A percentile compares a stretch with the other conserved stretches of the same genome.
These are phyloP conservation scores for Ophthalmolycus amberensis DNA, from an alignment of 2,113 vertebrate species.

Conservation along the genomic window DNA sequence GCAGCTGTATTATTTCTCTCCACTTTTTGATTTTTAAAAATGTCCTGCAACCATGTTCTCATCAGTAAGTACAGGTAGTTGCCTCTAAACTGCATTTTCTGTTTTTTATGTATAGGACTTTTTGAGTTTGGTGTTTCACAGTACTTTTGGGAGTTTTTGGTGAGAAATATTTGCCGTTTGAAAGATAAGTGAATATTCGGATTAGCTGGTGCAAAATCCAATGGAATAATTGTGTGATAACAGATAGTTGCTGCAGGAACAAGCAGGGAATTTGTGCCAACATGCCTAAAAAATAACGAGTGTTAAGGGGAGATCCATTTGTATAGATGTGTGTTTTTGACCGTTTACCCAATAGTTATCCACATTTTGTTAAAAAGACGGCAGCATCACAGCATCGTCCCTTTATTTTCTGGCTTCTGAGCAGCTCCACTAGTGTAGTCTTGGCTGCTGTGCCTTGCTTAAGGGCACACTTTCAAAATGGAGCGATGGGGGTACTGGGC, in stretches of 20 bases:
- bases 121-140: not conserved
- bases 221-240: not conserved
- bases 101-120: not conserved
- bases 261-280: not conserved
- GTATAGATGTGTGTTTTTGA: not conserved
- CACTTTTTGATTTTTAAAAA: too few relatives aligned
- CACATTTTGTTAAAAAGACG: not conserved
- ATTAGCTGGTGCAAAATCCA: not conserved
- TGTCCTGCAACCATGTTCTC: not conserved
- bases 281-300: not conserved
- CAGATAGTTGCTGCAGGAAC: not conserved
- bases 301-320: not conserved
- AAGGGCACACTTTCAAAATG: conserved; percentile 9
- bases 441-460: not conserved
- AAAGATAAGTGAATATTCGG: not conserved
- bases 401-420: conserved; percentile 6
- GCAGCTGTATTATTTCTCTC: not conserved
- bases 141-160: not conserved
- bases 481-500: not conserved
- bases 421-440: not conserved
- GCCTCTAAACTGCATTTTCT: not conserved
- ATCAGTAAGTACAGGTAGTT: not conserved
- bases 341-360: not conserved
- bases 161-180: not conserved
- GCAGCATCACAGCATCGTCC: not conserved